Base-by-base conservation (phyloP, 2,113 vertebrate genomes). In the Synchiropus splendidus region DNA sequence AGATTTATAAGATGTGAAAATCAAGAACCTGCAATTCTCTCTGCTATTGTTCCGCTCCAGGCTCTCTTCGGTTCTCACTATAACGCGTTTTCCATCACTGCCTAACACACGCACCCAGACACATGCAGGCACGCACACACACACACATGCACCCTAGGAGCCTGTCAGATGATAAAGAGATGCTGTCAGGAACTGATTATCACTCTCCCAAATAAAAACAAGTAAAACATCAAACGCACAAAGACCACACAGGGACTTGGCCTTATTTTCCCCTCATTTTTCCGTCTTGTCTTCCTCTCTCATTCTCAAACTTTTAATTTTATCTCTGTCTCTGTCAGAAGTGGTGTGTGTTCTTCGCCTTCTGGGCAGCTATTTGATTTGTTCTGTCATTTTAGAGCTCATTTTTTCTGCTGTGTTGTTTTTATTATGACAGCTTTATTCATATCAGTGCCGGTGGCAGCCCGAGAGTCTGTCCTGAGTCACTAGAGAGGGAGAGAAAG, bases 1-100 rank as follows among this genome's bases (percentile, higher is more conserved):
- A 72, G 69, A 77, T 77, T 75, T 72, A 70, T 68, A 76, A 69
- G 67, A 78, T 59, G 64, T 34, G 60, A 55, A 59, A 70, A 67
- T 70, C 45, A 54, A 53, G 50, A 60, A 51, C 30, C 1, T 45
- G 54, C 47, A 18, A 64, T 73, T 70, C 56, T 62, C 53, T 59
- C 21, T 63, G 51, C 48, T 59, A 33, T 63, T 56, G 74, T 75
- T 74, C 53, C 55, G 77, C 73, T 78, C 43, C 45, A 30, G 79
- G 79, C 75, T 55, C 42, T 31, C 51, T 64, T 51, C 43, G 51
- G 60, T 55, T 71, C 48, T 51, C 18, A 6, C 55, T 51, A 37
- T 58, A 52, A 45, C 15, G 11, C 58, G 48, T 42, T 66, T 72
- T 69, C 67, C 53, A 71, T 48, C 49, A 39, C 44, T 58, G 46